A percentile compares a stretch with the other conserved stretches of the same genome.
phyloP scores from a whole-genome alignment of 2,797 vertebrate genomes.

The Halcyon chelicuti region DNA sequence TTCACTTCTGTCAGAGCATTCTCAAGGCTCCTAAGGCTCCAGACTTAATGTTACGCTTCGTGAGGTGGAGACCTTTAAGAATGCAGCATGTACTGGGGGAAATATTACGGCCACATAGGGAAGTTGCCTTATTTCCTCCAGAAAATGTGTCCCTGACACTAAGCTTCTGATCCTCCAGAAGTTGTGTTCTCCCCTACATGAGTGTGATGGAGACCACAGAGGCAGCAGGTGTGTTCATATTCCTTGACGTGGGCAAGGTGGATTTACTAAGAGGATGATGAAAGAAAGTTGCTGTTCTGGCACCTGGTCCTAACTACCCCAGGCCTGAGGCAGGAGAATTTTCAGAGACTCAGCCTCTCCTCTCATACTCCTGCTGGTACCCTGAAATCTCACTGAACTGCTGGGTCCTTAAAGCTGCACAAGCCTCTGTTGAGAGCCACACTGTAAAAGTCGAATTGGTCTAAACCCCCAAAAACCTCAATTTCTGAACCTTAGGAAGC shows the following conservation, averaged over 20 bases:
- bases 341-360: not conserved
- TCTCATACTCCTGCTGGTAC: accelerated
- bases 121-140: not conserved
- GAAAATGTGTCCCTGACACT: not conserved
- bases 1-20: not conserved
- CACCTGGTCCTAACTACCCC: not conserved
- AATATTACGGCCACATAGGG: not conserved
- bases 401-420: not conserved
- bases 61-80: not conserved
- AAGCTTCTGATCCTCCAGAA: not conserved
- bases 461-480: accelerated
- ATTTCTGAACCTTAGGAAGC: not conserved
- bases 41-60: not conserved
- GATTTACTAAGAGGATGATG: not conserved
- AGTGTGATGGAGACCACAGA: not conserved
- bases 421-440: not conserved
- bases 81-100: accelerated
- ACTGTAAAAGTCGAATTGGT: not conserved
- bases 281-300: not conserved
- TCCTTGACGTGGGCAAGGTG: not conserved
- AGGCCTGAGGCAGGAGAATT: not conserved
- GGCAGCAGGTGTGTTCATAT: accelerated
- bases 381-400: not conserved
- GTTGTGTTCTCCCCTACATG: not conserved
- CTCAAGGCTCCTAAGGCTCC: not conserved